A percentile compares a stretch with the other conserved stretches of the same genome.
Conservation (phyloP, 1,140 invertebrate species). For the Callitettix versicolor region DNA sequence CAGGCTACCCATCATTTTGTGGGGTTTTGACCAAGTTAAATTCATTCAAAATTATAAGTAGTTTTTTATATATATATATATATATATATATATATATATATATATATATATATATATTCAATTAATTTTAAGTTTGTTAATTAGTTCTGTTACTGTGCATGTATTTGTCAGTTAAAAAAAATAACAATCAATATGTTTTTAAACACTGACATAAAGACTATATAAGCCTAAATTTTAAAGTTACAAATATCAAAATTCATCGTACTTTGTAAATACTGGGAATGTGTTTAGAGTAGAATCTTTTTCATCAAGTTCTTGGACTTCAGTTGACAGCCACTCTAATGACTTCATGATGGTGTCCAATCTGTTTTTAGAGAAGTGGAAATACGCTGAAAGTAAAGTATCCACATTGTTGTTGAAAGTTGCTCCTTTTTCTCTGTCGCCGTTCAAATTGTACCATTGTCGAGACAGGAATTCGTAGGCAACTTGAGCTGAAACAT, state of each 20-base stretch:
- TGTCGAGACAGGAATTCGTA: slow-evolving; percentile 37
- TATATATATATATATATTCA: no score
- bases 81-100: no score
- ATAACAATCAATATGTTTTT: no score
- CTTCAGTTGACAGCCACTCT: slow-evolving; percentile 21
- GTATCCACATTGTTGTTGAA: slow-evolving; percentile 41
- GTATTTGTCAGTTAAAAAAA: no score
- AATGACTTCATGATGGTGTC: slow-evolving; percentile 16
- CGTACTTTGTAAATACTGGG: slow-evolving; percentile 26
- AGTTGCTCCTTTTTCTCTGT: slow-evolving; percentile 37
- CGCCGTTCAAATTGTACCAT: slow-evolving; percentile 42
- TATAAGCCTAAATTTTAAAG: slow-evolving; percentile 1
- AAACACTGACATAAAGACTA: no score
- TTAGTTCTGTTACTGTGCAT: no score
- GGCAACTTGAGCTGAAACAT: neutral
- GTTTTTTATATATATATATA: no score
- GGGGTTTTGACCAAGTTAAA: no score
- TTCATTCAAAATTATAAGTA: no score
- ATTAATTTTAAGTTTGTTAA: no score
- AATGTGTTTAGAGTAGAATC: slow-evolving; percentile 23
- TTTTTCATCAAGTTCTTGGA: slow-evolving; percentile 18
- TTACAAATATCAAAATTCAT: slow-evolving; percentile 11
- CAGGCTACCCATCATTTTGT: no score
- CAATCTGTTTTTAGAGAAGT: slow-evolving; percentile 12
- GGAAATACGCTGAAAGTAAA: slow-evolving; percentile 22